Percentiles rank a stretch among this genome's conserved stretches.
Conservation (phyloP, 2,113 vertebrate genomes). For the Geococcyx californianus region DNA sequence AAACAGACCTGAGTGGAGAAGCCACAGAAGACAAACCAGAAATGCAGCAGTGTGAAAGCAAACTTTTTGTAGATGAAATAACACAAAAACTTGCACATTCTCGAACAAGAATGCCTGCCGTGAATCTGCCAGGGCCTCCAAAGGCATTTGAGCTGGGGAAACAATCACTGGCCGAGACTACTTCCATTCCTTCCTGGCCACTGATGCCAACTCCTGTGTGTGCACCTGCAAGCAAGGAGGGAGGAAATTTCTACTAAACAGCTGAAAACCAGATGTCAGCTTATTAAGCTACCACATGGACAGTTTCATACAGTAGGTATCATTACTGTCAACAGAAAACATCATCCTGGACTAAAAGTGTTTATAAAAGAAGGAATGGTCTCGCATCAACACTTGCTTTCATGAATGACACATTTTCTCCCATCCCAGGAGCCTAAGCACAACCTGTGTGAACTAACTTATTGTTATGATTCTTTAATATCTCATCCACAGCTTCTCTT, state of each 20-base stretch:
- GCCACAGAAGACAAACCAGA: slow-evolving; percentile 86
- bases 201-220: slow-evolving; percentile 83
- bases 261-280: neutral
- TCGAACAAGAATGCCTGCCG: slow-evolving; percentile 83
- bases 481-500: neutral
- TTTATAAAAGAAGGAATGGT: neutral
- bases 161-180: slow-evolving; percentile 82
- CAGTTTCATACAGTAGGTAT: neutral
- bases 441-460: neutral
- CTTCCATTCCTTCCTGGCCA: slow-evolving; percentile 82
- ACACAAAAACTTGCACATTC: slow-evolving; percentile 84
- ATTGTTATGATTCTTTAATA: neutral
- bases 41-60: slow-evolving; percentile 82
- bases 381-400: neutral
- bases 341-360: neutral
- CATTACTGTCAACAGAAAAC: neutral
- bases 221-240: slow-evolving; percentile 70
- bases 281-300: neutral
- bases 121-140: slow-evolving; percentile 82
- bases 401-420: neutral
- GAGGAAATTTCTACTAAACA: neutral
- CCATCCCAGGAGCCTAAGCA: neutral
- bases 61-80: slow-evolving; percentile 90
- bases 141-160: slow-evolving; percentile 81
- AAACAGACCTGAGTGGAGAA: slow-evolving; percentile 82